A percentile compares a stretch with the other conserved stretches of the same genome.
Conservation (phyloP, 1,140 invertebrate genomes). For the Leptinotarsa lineolata region DNA sequence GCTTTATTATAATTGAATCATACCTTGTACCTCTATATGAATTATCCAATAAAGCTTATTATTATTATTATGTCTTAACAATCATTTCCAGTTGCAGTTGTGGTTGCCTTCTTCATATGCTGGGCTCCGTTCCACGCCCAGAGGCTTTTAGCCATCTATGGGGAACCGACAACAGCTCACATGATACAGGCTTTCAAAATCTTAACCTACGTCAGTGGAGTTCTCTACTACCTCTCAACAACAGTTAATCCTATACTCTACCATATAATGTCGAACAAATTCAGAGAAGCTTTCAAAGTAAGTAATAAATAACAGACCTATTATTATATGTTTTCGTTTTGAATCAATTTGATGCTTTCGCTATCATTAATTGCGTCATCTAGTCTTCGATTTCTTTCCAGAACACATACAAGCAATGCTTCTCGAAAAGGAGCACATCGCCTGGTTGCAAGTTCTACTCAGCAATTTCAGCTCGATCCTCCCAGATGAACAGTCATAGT, state of each 20-base stretch:
- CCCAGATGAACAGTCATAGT: neutral
- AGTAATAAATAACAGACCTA: conserved; percentile 31
- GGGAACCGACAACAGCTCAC: conserved; percentile 36
- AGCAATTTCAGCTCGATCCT: neutral
- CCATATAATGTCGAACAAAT: conserved; percentile 87
- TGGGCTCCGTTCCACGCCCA: conserved; percentile 95
- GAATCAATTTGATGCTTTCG: too few relatives aligned
- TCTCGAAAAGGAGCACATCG: neutral
- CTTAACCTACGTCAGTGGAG: conserved; percentile 70
- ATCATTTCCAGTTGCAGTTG: conserved; percentile 79
- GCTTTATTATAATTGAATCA: too few relatives aligned
- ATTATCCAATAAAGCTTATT: too few relatives aligned
- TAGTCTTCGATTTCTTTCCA: neutral
- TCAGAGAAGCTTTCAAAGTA: conserved; percentile 81
- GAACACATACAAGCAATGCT: conserved; percentile 1
- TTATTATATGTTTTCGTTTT: too few relatives aligned
- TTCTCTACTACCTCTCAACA: conserved; percentile 74
- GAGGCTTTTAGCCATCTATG: conserved; percentile 69
- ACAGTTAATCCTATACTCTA: conserved; percentile 84
- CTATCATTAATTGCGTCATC: too few relatives aligned
- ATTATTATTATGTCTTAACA: neutral
- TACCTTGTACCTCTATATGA: too few relatives aligned
- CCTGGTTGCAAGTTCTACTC: neutral
- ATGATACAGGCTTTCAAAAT: conserved; percentile 61
- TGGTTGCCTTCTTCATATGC: conserved; percentile 90